phyloP scores from a whole-genome alignment of 2,113 vertebrate genomes.

The Eira barbara region DNA sequence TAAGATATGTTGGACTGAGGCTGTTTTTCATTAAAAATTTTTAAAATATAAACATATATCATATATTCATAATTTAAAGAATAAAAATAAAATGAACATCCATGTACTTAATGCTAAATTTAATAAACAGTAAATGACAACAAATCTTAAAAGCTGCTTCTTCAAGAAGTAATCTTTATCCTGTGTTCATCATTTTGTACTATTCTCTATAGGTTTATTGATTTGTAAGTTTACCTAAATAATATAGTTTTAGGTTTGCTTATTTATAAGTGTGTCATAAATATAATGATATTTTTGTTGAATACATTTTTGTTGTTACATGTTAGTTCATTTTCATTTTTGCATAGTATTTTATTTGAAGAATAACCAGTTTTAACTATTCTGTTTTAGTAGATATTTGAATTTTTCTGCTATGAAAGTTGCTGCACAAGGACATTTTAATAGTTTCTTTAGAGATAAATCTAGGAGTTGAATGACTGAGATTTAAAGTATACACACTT shows the following conservation, averaged over 20 bases:
- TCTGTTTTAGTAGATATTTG: not conserved
- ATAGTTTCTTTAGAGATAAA: not conserved
- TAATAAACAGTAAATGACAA: not conserved
- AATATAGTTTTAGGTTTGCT: not conserved
- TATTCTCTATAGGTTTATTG: not conserved
- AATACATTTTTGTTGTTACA: not conserved
- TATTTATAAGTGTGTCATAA: not conserved
- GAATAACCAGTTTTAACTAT: not conserved
- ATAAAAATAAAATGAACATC: not conserved
- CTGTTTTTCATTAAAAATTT: not conserved
- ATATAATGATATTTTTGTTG: not conserved
- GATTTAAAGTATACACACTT: not conserved
- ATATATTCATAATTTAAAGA: not conserved
- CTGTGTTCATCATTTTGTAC: not conserved
- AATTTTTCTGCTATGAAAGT: not conserved
- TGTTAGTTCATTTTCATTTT: not conserved
- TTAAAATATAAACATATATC: not conserved
- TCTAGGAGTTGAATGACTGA: not conserved
- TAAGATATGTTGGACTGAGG: not conserved
- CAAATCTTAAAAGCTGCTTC: not conserved
- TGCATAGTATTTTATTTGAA: not conserved
- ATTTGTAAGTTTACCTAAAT: not conserved
- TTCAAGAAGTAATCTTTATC: not conserved
- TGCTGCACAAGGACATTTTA: not conserved
- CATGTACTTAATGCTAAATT: not conserved